These are phyloP conservation scores for Tokudaia tokunoshimensis DNA, from an alignment of 2,797 vertebrate species.

Conservation along the genomic window DNA sequence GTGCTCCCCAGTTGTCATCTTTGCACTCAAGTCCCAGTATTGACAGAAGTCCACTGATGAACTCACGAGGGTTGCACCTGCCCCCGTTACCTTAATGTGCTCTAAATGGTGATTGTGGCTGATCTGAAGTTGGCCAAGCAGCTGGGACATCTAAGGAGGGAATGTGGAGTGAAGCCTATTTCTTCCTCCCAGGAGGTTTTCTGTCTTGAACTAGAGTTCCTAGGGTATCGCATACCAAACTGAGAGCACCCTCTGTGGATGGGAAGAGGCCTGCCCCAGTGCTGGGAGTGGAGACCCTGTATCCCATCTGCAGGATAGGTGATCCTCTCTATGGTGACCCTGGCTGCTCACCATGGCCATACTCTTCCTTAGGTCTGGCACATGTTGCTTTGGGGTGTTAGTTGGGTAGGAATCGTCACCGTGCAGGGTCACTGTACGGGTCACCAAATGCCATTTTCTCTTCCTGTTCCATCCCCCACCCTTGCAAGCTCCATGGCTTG, in stretches of 20 bases:
- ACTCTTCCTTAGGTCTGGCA: not conserved
- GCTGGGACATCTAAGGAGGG: not conserved
- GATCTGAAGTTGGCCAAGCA: not conserved
- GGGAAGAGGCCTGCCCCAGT: not conserved
- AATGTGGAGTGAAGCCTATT: not conserved
- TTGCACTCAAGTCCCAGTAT: conserved; percentile 14
- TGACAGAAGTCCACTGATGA: not conserved
- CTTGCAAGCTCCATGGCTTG: not conserved
- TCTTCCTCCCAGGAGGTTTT: not conserved
- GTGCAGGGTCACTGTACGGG: too few relatives aligned
- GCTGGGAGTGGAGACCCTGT: not conserved
- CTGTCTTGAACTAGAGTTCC: not conserved
- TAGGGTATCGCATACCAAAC: not conserved
- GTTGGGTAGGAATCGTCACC: not conserved
- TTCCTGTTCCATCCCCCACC: not conserved
- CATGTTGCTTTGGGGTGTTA: not conserved
- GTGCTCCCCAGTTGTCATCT: conserved; percentile 1
- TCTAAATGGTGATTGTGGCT: not conserved
- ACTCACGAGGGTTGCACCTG: not conserved
- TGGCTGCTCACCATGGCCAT: too few relatives aligned
- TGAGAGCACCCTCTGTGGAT: not conserved
- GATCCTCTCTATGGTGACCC: rapidly evolving
- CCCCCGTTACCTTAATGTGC: not conserved
- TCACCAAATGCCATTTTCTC: not conserved
- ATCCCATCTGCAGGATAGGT: not conserved